Percentiles rank a stretch among this genome's conserved stretches.
These are phyloP conservation scores for Magallana ariakensis DNA, from an alignment of 1,140 invertebrate genomes.

Conservation along the genomic window DNA sequence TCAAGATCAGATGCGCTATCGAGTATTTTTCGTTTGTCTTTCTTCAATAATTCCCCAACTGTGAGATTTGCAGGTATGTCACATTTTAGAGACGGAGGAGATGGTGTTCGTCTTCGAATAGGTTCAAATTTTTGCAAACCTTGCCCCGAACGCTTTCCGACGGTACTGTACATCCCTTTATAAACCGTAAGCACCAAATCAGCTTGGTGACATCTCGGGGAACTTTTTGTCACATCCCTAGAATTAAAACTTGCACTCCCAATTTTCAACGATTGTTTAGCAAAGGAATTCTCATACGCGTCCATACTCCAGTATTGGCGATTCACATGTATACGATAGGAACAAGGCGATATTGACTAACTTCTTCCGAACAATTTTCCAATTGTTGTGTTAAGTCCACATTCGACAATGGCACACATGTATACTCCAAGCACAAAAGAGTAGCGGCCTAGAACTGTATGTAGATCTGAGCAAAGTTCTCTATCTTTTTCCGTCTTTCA, in stretches of 20 bases:
- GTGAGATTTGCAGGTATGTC: not conserved
- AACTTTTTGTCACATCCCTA: not conserved
- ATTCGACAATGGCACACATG: not conserved
- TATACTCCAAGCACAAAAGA: not conserved
- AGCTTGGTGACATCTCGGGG: not conserved
- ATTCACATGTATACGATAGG: not conserved
- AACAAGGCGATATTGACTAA: not conserved
- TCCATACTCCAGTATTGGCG: not conserved
- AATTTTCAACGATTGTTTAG: slow-evolving; percentile 6
- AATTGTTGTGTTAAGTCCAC: not conserved
- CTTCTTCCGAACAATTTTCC: not conserved
- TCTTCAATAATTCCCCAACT: not conserved
- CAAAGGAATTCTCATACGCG: not conserved
- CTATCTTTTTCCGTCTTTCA: not conserved
- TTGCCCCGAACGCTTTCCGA: not conserved
- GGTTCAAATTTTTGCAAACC: not conserved
- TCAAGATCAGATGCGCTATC: not conserved
- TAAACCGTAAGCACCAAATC: not conserved
- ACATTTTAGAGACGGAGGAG: not conserved
- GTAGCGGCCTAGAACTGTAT: not conserved
- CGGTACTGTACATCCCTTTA: not conserved
- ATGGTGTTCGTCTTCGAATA: not conserved
- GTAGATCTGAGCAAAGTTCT: not conserved
- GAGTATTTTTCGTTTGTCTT: not conserved
- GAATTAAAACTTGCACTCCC: not conserved